Evolutionary conservation across 2,113 vertebrate species (phyloP).

Genomic region (Dasyprocta punctata): DNA sequence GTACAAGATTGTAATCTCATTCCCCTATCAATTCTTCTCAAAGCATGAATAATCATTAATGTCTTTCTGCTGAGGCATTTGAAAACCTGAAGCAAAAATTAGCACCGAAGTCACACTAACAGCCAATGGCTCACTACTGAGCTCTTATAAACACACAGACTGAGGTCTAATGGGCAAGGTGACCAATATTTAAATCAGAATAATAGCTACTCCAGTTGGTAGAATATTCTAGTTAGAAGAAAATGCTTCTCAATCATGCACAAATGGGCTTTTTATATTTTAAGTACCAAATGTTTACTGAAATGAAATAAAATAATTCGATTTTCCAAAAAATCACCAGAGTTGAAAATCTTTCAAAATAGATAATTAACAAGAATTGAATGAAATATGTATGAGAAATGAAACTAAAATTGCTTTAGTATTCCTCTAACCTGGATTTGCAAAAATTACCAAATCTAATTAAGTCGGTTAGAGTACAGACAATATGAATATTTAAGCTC

Average conservation of each 20-base stretch:
- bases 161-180: constrained; percentile 46
- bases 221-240: constrained; percentile 50
- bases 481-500: constrained; percentile 24
- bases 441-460: constrained; percentile 55
- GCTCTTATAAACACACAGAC: not conserved
- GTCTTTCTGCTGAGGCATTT: constrained; percentile 66
- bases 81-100: constrained; percentile 73
- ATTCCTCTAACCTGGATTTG: not conserved
- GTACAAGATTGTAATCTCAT: constrained; percentile 69
- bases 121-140: constrained; percentile 69
- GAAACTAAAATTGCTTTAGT: constrained; percentile 48
- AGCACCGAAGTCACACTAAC: constrained; percentile 73
- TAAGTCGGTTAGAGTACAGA: constrained; percentile 8
- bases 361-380: constrained; percentile 49
- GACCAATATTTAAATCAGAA: constrained; percentile 47
- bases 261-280: constrained; percentile 43
- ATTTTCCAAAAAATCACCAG: constrained; percentile 16
- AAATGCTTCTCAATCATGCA: not conserved
- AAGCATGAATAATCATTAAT: constrained; percentile 71
- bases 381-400: not conserved
- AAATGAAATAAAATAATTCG: constrained; percentile 57
- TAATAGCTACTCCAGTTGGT: constrained; percentile 36
- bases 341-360: constrained; percentile 35
- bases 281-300: constrained; percentile 22
- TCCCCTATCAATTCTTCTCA: constrained; percentile 63